A percentile compares a stretch with the other conserved stretches of the same genome.
These are phyloP conservation scores for Rana temporaria DNA, from an alignment of 2,113 vertebrate species.

Conservation along the genomic window DNA sequence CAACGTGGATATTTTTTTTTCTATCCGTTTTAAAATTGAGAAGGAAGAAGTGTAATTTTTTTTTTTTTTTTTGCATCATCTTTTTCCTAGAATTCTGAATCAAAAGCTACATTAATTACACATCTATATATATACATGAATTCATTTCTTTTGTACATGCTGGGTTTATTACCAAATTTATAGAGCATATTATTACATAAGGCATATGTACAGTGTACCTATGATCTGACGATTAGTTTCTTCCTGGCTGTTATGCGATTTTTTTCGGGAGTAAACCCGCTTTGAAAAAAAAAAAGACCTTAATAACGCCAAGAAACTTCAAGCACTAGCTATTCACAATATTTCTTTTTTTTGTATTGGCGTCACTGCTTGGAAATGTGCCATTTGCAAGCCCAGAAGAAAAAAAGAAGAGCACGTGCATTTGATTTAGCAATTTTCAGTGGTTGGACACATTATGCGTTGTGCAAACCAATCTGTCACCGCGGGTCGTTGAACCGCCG, in stretches of 20 bases:
- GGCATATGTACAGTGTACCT: conserved; percentile 86
- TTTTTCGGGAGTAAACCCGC: conserved; percentile 17
- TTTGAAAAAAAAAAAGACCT: background rate
- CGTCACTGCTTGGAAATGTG: conserved; percentile 26
- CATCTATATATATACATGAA: conserved; percentile 84
- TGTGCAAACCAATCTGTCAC: conserved; percentile 53
- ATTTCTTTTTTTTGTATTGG: background rate
- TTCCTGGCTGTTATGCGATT: conserved; percentile 62
- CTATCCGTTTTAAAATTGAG: conserved; percentile 52
- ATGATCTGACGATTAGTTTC: conserved; percentile 61
- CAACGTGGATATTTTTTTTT: conserved; percentile 30
- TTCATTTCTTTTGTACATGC: conserved; percentile 90
- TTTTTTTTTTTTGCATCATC: conserved; percentile 80
- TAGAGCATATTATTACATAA: conserved; percentile 83
- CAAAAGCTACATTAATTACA: conserved; percentile 77
- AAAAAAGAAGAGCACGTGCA: conserved; percentile 17
- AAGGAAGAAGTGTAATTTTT: conserved; percentile 49
- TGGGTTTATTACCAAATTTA: conserved; percentile 74
- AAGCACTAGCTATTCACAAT: conserved; percentile 29
- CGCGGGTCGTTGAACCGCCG: conserved; percentile 52
- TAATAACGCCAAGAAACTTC: background rate
- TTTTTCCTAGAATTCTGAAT: conserved; percentile 73
- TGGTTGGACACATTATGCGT: conserved; percentile 49
- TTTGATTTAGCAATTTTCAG: conserved; percentile 12
- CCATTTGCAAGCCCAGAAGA: conserved; percentile 35